These are phyloP conservation scores for Colletes collaris DNA, from an alignment of 2,888 invertebrate species.

Conservation along the genomic window DNA sequence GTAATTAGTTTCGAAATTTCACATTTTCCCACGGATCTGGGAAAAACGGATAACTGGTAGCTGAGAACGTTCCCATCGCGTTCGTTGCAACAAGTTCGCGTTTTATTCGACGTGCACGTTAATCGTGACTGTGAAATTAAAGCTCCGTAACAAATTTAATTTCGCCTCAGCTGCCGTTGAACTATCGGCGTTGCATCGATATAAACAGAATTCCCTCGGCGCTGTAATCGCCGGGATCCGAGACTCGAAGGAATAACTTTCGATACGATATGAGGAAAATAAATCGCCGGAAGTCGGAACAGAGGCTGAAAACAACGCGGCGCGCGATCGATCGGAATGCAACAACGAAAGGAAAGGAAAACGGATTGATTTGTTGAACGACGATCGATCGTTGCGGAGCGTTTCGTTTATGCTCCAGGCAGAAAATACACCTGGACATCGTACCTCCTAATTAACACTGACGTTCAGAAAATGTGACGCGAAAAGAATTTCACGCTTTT, in stretches of 20 bases:
- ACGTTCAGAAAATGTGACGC: background rate
- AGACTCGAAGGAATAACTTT: constrained; percentile 24
- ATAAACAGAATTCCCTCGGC: constrained; percentile 11
- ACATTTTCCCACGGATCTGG: background rate
- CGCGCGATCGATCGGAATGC: constrained; percentile 12
- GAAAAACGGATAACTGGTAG: background rate
- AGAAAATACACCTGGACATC: background rate
- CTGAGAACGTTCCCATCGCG: constrained; percentile 1
- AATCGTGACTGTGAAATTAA: constrained; percentile 23
- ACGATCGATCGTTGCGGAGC: constrained; percentile 10
- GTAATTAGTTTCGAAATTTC: too few species aligned
- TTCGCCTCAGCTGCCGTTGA: constrained; percentile 6
- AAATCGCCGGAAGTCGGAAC: constrained; percentile 8
- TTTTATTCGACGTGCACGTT: background rate
- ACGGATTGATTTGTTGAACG: constrained; percentile 34
- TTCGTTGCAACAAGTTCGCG: background rate
- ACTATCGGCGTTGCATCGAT: constrained; percentile 17
- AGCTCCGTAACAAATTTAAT: constrained; percentile 37
- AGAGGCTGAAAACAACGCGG: constrained; percentile 5
- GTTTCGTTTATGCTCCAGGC: constrained; percentile 3
- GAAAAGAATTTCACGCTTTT: background rate
- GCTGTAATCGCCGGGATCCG: background rate
- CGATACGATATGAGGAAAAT: constrained; percentile 17
- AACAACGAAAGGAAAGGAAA: constrained; percentile 16
- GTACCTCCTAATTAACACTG: too few species aligned